Base-by-base conservation (phyloP, 2,113 vertebrate genomes). In the Jaculus jaculus region DNA sequence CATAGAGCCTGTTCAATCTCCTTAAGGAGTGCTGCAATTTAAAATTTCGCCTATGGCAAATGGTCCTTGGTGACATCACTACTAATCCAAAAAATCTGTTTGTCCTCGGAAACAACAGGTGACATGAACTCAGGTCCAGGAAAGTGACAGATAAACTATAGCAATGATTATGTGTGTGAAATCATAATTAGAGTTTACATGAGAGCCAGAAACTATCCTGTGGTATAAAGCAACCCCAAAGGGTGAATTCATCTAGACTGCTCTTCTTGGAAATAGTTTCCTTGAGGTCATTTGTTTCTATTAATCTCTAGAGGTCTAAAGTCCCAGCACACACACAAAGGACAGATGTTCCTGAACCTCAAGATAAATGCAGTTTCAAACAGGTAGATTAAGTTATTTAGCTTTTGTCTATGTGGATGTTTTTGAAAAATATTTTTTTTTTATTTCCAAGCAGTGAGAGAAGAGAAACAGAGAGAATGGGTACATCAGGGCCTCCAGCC, bases 61-160 rank as follows among this genome's bases (percentile, higher is more conserved):
- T 69, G 21, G 71, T 30, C 68, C 87, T 93, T 60, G 54, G 16
- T 37, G 63, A 78, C 73, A 66, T 77, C 1, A 1, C 66, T 73
- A 81, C 74, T 95, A 89, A 95, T 51, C 81, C 58, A 32, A 75
- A 65, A 26, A 71, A 80, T 82, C 81, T 85, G 72, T 81, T 90
- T 82, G 32, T 73, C 61, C 71, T 82, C 37, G 34, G 72, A 95
- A 63, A 92, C 37, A 93, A 71, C 32, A 90, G 78, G 51, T 24
- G 23, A 81, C 72, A 23, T n/a, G 2, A 3, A 51, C 39, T n/a
- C 79, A 71, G 77, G 61, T 83, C 61, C 79, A 92, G 30, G 17
- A 69, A 83, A 47, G 32, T 72, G 34, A 42, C 71, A 78, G 54
- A 17, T 26, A 92, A 37, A 84, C 37, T 85, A 42, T 79, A 89